phyloP scores from a whole-genome alignment of 1,140 invertebrate species.

The Habropoda laboriosa region DNA sequence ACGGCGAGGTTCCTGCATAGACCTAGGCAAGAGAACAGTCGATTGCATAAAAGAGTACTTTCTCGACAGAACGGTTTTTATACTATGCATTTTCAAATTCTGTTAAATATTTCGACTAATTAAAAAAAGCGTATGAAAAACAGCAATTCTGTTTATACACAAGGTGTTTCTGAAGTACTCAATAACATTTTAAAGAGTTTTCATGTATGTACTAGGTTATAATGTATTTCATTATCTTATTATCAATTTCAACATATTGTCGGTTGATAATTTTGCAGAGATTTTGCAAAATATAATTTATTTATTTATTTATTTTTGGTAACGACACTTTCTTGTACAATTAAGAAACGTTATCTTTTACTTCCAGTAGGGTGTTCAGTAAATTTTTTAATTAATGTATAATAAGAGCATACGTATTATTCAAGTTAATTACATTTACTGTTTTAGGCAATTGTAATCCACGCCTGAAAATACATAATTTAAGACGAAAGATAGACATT shows the following conservation, averaged over 20 bases:
- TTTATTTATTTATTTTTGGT: no score
- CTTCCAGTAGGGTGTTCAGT: neutral
- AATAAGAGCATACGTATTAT: neutral
- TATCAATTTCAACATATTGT: no score
- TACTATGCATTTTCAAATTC: constrained; percentile 21
- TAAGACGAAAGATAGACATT: neutral
- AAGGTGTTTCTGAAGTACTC: constrained; percentile 6
- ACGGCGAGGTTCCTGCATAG: constrained; percentile 32
- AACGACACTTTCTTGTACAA: no score
- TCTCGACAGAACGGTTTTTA: constrained; percentile 45
- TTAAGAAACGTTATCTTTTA: neutral
- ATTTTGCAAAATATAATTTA: neutral
- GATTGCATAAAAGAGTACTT: constrained; percentile 39
- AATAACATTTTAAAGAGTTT: neutral
- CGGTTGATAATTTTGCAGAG: neutral
- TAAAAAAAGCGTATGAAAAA: neutral
- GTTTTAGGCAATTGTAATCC: neutral
- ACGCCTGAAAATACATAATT: constrained; percentile 11
- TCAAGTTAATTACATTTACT: neutral
- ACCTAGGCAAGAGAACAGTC: constrained; percentile 13
- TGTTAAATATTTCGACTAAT: constrained; percentile 32
- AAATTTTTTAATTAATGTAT: neutral
- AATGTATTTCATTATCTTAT: no score
- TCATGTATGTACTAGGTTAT: neutral
- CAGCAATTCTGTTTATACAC: constrained; percentile 38